phyloP scores from a whole-genome alignment of 2,797 vertebrate genomes.

The Megaceryle alcyon region DNA sequence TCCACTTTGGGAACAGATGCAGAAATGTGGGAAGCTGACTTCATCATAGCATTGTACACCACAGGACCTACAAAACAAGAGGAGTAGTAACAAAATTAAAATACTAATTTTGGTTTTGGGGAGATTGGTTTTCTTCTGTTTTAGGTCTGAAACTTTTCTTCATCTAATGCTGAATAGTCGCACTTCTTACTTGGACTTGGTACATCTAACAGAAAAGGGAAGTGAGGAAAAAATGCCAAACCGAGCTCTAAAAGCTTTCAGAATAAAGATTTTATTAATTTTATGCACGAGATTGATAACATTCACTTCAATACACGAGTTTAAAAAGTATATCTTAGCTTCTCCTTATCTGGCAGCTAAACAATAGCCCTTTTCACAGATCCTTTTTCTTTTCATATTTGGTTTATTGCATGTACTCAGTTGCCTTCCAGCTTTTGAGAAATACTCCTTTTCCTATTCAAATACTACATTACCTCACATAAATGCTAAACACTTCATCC shows the following conservation, averaged over 20 bases:
- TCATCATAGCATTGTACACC: constrained; percentile 15
- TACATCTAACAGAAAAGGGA: not conserved
- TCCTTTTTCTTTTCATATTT: not conserved
- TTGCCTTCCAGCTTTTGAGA: not conserved
- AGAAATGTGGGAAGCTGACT: constrained; percentile 4
- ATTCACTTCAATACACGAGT: not conserved
- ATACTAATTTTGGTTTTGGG: not conserved
- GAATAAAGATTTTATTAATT: not conserved
- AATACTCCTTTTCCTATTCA: not conserved
- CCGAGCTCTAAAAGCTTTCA: not conserved
- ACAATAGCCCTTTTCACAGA: not conserved
- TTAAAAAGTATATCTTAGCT: not conserved
- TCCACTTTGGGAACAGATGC: constrained; percentile 34
- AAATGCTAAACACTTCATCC: not conserved
- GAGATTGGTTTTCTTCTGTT: not conserved
- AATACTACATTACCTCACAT: not conserved
- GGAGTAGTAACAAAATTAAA: not conserved
- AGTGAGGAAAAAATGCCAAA: not conserved
- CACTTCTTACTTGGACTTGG: too few relatives aligned
- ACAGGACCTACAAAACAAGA: constrained; percentile 44
- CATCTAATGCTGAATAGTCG: not conserved
- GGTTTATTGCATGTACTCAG: not conserved
- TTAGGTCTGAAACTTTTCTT: not conserved
- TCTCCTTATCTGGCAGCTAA: not conserved
- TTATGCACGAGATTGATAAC: not conserved